phyloP scores from a whole-genome alignment of 2,113 vertebrate species.

The Cacatua alba region DNA sequence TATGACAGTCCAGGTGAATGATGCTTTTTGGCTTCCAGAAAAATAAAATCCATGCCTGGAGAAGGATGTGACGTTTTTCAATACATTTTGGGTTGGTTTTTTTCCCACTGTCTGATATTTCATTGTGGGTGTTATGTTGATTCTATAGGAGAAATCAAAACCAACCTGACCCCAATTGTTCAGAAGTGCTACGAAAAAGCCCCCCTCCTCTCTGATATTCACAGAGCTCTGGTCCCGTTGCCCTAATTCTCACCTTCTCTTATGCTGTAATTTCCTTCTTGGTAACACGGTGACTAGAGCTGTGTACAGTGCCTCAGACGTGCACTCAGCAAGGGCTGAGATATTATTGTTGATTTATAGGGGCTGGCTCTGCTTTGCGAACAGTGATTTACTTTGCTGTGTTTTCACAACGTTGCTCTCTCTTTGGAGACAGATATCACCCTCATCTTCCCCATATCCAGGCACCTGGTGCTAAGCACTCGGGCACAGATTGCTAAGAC shows the following conservation, averaged over 20 bases:
- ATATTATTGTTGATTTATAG: conserved; percentile 64
- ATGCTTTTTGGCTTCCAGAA: neutral
- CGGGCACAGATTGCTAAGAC: neutral
- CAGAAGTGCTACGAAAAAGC: neutral
- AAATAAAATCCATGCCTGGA: neutral
- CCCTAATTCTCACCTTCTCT: conserved; percentile 68
- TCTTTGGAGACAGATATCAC: conserved; percentile 41
- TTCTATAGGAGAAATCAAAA: conserved; percentile 51
- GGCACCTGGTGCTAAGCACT: conserved; percentile 17
- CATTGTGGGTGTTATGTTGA: conserved; percentile 40
- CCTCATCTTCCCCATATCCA: conserved; percentile 20
- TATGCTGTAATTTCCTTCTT: conserved; percentile 65
- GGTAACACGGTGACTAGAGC: conserved; percentile 15
- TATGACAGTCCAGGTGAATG: neutral
- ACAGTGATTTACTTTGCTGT: conserved; percentile 38
- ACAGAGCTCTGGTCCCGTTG: conserved; percentile 40
- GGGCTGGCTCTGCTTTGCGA: conserved; percentile 37
- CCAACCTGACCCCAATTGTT: conserved; percentile 59
- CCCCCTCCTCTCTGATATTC: neutral
- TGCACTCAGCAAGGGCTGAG: conserved; percentile 23
- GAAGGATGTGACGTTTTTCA: neutral
- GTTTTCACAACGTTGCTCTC: conserved; percentile 51
- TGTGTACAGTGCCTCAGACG: conserved; percentile 35
- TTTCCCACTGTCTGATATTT: neutral
- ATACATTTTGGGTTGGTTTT: neutral